A percentile compares a stretch with the other conserved stretches of the same genome.
phyloP scores from a whole-genome alignment of 1,140 invertebrate genomes.

The Aricia agestis region DNA sequence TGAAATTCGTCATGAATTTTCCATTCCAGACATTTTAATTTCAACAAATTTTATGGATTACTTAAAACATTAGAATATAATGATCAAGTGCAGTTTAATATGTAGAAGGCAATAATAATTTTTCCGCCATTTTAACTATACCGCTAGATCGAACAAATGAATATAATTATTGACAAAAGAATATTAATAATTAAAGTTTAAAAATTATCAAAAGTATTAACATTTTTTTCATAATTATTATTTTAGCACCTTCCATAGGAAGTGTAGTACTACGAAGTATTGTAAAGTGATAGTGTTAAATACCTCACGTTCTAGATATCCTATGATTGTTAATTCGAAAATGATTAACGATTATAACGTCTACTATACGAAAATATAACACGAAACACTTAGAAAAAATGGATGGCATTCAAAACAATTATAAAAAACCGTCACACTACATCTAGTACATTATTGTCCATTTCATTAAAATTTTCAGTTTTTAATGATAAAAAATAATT shows the following conservation, averaged over 20 bases:
- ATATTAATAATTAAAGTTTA: no score
- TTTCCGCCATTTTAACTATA: no score
- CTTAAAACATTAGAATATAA: no score
- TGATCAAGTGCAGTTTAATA: no score
- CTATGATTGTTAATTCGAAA: background rate
- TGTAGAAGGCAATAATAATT: no score
- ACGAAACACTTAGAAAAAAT: slow-evolving; percentile 1
- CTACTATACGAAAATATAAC: background rate
- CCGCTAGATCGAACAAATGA: no score
- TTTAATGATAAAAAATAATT: slow-evolving; percentile 7
- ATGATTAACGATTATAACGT: background rate
- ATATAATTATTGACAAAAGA: no score
- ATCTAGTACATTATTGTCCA: slow-evolving; percentile 4
- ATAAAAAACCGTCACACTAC: background rate
- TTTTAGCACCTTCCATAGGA: slow-evolving; percentile 52
- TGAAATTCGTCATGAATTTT: no score
- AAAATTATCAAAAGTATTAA: no score
- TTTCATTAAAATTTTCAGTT: background rate
- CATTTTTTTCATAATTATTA: slow-evolving; percentile 12
- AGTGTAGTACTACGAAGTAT: slow-evolving; percentile 29
- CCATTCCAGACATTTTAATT: no score
- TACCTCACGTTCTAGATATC: background rate
- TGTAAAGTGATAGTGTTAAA: background rate
- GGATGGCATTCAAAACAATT: slow-evolving; percentile 5
- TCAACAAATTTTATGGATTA: no score